Conservation (phyloP, 1,140 invertebrate genomes). For the Whitmania pigra region DNA sequence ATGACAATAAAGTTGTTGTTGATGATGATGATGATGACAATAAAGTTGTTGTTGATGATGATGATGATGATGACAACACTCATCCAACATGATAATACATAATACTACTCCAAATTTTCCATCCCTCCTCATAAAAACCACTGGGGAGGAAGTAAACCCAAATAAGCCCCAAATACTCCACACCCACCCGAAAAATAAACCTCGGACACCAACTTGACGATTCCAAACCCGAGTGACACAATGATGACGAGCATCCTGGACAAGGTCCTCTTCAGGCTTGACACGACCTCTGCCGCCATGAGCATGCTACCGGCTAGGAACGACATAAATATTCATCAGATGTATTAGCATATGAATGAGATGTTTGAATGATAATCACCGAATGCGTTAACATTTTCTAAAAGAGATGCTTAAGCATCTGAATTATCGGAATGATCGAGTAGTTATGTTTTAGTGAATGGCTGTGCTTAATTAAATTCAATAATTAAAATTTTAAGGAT, state of each 20-base stretch:
- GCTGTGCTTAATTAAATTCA: not conserved
- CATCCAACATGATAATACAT: too few species aligned
- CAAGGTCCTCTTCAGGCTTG: constrained; percentile 71
- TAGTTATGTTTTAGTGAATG: not conserved
- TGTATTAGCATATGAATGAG: too few species aligned
- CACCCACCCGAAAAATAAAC: too few species aligned
- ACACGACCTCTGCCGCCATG: constrained; percentile 71
- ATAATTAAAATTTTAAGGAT: not conserved
- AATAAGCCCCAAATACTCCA: too few species aligned
- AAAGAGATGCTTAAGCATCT: not conserved
- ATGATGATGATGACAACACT: too few species aligned
- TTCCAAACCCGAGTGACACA: constrained; percentile 82
- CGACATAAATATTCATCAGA: too few species aligned
- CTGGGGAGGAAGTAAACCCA: too few species aligned
- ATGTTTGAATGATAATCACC: constrained; percentile 7
- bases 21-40: too few species aligned
- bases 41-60: too few species aligned
- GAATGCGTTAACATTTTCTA: not conserved
- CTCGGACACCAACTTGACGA: constrained; percentile 60
- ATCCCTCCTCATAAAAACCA: too few species aligned
- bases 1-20: too few species aligned
- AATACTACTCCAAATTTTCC: too few species aligned
- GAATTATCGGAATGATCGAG: not conserved
- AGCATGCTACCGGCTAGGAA: constrained; percentile 51
- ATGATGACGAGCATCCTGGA: constrained; percentile 84